Evolutionary conservation across 2,797 vertebrate genomes (phyloP), one percentile per base, ranked within the genome.

Genomic region (Nannoperca australis): DNA sequence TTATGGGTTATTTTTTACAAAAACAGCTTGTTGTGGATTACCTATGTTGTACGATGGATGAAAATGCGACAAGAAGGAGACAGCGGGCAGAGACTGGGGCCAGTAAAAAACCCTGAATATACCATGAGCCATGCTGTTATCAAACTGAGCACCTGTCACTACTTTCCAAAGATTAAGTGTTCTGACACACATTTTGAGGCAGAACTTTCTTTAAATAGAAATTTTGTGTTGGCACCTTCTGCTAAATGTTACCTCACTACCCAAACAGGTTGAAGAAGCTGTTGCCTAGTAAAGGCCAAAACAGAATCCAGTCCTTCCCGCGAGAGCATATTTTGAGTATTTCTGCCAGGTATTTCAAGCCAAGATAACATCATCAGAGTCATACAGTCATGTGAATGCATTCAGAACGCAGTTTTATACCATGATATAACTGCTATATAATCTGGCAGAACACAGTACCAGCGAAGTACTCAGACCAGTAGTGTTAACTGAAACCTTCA

Each of bases 401-500:
- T 45, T 59, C 24, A 56, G 14, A 59, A 40, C 11, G 13, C 27
- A 73, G 30, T 56, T 38, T 50, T 18, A 38, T 18, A 18, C 40
- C 4, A 2, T 8, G 30, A 44, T 73, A 58, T 20, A 32, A 40
- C 2, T 40, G 47, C 40, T 58, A 22, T 62, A 24, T 47, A 40
- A 78, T 17, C 6, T 9, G 42, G 50, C 12, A 56, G 1, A 58
- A 32, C 36, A n/a, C 32, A 38, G 71, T 45, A 53, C 14, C 36
- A 47, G 24, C 12, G 6, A n/a, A 32, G 64, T 36, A 20, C 56
- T 51, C 22, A 12, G 22, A 62, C 40, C 78, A 71, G 45, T 54
- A 24, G 42, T 8, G 17, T 36, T 51, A 59, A 80, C 64, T 65
- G 64, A 65, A 70, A 54, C 45, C 82, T 82, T 76, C 76, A 79